These are phyloP conservation scores for Delphinus delphis DNA, from an alignment of 2,113 vertebrate genomes.

Conservation along the genomic window DNA sequence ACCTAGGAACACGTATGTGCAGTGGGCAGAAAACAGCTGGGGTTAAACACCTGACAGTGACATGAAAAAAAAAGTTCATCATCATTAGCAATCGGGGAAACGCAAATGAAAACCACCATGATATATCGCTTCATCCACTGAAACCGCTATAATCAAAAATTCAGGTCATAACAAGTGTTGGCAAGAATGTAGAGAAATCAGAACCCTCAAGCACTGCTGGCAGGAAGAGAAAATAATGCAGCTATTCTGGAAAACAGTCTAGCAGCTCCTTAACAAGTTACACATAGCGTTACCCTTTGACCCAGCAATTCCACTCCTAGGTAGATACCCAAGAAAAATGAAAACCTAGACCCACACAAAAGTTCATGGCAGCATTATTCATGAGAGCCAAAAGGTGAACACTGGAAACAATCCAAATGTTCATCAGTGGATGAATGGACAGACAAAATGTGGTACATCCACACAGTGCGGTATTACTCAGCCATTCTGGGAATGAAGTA, in stretches of 20 bases:
- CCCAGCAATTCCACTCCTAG: neutral
- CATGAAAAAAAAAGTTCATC: neutral
- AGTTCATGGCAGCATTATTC: neutral
- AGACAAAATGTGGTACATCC: neutral
- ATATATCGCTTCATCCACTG: neutral
- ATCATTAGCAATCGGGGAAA: neutral
- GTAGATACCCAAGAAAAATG: neutral
- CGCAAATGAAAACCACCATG: neutral
- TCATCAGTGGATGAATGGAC: neutral
- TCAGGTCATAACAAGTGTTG: neutral
- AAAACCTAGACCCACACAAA: neutral
- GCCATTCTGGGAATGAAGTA: neutral
- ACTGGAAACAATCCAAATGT: neutral
- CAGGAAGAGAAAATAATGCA: neutral
- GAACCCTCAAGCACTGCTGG: neutral
- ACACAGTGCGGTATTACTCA: neutral
- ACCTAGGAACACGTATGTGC: neutral
- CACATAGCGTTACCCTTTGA: neutral
- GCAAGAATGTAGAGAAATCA: neutral
- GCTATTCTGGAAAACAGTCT: neutral
- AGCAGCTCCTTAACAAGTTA: neutral
- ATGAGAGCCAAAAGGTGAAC: neutral
- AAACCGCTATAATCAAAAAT: neutral
- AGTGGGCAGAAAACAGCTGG: neutral
- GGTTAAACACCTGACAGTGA: neutral